Percentiles rank a stretch among this genome's conserved stretches.
Conservation (phyloP, 2,113 vertebrate species). For the Mormoops blainvillei region DNA sequence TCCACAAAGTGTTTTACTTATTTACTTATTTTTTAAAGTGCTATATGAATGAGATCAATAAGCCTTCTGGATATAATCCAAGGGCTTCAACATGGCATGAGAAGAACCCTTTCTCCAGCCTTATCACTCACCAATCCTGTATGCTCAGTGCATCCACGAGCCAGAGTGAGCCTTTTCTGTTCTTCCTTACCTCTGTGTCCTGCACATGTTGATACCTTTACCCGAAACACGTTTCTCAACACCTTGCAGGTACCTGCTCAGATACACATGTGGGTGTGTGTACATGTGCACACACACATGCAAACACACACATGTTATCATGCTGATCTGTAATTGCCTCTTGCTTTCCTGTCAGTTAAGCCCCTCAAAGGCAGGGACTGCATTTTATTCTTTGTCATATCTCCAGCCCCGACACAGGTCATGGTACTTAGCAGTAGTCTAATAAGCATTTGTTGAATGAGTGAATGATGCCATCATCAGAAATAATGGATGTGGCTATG, state of each 20-base stretch:
- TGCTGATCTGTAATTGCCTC: neutral
- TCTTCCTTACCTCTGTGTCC: neutral
- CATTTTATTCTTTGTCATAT: neutral
- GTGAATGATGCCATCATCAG: neutral
- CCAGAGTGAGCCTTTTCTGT: neutral
- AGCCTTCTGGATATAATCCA: neutral
- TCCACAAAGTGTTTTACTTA: neutral
- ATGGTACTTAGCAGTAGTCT: neutral
- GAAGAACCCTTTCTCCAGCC: neutral
- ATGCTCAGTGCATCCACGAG: fast-evolving
- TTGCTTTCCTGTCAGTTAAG: neutral
- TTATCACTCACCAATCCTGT: neutral
- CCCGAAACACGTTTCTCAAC: neutral
- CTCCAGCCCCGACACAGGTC: neutral
- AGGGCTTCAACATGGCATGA: neutral
- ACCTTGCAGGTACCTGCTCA: neutral
- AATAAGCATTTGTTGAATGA: neutral
- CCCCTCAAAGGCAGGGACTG: neutral
- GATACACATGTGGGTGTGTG: neutral
- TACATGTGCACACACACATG: neutral
- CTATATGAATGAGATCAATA: neutral
- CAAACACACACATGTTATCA: neutral
- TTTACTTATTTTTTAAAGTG: neutral
- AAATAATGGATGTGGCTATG: neutral
- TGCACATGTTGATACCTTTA: neutral